Evolutionary conservation across 2,888 invertebrate species (phyloP).

Genomic region (Napeogenes inachia): DNA sequence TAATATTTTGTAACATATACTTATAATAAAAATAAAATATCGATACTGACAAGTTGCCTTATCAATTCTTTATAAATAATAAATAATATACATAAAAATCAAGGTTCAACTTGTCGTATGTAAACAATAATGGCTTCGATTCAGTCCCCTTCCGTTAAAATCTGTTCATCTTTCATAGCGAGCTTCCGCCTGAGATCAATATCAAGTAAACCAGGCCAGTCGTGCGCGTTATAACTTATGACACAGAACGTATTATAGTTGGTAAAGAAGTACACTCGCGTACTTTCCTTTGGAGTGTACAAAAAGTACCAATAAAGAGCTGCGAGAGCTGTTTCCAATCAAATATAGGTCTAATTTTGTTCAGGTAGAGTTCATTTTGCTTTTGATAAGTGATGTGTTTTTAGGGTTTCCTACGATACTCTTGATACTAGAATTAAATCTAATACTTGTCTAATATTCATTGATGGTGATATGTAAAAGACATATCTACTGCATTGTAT

Average conservation of each 20-base stretch:
- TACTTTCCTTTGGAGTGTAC: slow-evolving; percentile 1
- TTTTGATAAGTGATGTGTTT: too few species aligned
- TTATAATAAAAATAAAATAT: too few species aligned
- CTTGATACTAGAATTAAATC: too few species aligned
- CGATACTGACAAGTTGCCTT: too few species aligned
- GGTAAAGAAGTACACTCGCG: not conserved
- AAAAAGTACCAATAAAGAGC: not conserved
- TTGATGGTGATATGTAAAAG: too few species aligned
- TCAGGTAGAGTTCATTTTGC: too few species aligned
- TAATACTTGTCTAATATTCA: too few species aligned
- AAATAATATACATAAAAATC: not conserved
- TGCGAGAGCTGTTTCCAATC: too few species aligned
- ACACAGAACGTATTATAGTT: slow-evolving; percentile 23
- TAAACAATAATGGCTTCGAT: slow-evolving; percentile 19
- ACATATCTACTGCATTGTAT: too few species aligned
- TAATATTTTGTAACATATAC: too few species aligned
- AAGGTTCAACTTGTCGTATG: slow-evolving; percentile 12
- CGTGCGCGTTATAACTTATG: slow-evolving; percentile 48
- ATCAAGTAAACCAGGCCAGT: slow-evolving; percentile 63
- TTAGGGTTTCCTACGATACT: too few species aligned
- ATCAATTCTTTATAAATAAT: not conserved
- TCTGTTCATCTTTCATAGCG: slow-evolving; percentile 51
- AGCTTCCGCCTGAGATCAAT: slow-evolving; percentile 57
- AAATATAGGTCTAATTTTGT: too few species aligned
- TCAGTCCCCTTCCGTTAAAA: slow-evolving; percentile 30